phyloP scores from a whole-genome alignment of 1,140 invertebrate species.

The Lamellibrachia luymesi region DNA sequence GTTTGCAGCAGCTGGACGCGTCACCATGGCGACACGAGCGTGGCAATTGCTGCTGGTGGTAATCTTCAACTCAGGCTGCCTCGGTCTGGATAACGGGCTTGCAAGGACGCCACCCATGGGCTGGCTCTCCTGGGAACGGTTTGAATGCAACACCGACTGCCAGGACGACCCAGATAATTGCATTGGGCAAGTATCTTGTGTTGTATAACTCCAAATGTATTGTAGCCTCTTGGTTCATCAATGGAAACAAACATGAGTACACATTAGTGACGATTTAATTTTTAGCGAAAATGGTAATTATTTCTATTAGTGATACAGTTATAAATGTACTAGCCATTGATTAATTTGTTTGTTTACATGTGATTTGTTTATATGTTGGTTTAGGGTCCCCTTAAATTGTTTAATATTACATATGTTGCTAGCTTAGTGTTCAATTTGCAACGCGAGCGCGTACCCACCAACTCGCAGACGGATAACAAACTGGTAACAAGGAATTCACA shows the following conservation, averaged over 20 bases:
- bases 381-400: too few relatives aligned
- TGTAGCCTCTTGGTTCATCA: neutral
- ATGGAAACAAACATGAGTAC: too few relatives aligned
- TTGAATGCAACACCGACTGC: constrained; percentile 53
- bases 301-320: too few relatives aligned
- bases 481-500: neutral
- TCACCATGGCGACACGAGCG: neutral
- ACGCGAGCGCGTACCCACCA: neutral
- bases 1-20: too few relatives aligned
- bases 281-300: neutral
- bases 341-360: too few relatives aligned
- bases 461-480: neutral
- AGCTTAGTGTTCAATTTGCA: neutral
- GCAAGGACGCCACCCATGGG: constrained; percentile 56
- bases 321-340: too few relatives aligned
- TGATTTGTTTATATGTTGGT: too few relatives aligned
- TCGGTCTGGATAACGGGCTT: constrained; percentile 50
- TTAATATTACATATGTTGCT: too few relatives aligned
- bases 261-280: neutral
- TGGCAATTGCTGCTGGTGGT: neutral
- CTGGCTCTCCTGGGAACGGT: constrained; percentile 57
- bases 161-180: constrained; percentile 50
- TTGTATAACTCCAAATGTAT: neutral
- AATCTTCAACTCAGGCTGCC: constrained; percentile 11
- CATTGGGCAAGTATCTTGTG: constrained; percentile 49